These are phyloP conservation scores for Spisula subtruncata DNA, from an alignment of 2,888 invertebrate species.

Conservation along the genomic window DNA sequence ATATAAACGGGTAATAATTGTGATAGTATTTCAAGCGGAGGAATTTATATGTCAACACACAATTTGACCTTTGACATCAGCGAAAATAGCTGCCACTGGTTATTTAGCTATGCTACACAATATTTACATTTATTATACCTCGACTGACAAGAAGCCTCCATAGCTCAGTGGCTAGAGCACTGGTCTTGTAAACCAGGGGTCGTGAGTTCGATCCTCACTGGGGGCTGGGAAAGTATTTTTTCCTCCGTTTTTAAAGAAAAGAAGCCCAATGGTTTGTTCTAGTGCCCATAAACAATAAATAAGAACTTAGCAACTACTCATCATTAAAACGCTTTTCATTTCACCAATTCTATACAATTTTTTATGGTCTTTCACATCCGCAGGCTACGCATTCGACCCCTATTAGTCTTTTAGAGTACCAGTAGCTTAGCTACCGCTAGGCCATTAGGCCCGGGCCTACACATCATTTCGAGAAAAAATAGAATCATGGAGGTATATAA, in stretches of 20 bases:
- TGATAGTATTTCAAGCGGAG: neutral
- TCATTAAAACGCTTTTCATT: too few species aligned
- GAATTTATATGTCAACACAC: conserved; percentile 35
- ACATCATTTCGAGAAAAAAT: too few species aligned
- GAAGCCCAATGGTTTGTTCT: too few species aligned
- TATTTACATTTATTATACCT: neutral
- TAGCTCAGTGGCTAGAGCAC: conserved; percentile 42
- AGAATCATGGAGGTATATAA: too few species aligned
- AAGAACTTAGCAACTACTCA: too few species aligned
- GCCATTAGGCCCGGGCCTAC: too few species aligned
- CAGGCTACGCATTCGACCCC: too few species aligned
- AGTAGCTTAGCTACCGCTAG: too few species aligned
- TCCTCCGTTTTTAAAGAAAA: neutral
- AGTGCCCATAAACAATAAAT: too few species aligned
- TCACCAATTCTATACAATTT: too few species aligned
- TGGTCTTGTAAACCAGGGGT: conserved; percentile 39
- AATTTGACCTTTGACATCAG: conserved; percentile 28
- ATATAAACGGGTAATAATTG: neutral
- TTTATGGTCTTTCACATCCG: too few species aligned
- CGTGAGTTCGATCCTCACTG: conserved; percentile 36
- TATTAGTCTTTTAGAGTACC: too few species aligned
- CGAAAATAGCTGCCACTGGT: neutral
- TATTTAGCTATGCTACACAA: neutral
- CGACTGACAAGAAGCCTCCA: neutral
- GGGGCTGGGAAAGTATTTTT: neutral